These are phyloP conservation scores for Siniperca chuatsi DNA, from an alignment of 2,113 vertebrate genomes.

Conservation along the genomic window DNA sequence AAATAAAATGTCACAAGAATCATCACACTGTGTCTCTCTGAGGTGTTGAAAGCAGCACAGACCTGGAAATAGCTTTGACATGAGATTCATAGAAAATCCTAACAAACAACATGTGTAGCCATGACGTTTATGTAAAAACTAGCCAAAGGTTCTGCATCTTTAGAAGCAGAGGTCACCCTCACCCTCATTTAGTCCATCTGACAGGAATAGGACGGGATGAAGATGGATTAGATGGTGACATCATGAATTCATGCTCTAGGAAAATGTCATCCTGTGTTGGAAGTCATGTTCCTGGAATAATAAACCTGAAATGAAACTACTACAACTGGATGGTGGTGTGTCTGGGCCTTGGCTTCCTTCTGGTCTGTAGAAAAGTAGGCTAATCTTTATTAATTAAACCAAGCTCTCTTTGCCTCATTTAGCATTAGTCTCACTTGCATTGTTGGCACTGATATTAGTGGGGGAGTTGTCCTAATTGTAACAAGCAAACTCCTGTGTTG, in stretches of 20 bases:
- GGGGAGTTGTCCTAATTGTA: slow-evolving; percentile 36
- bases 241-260: slow-evolving; percentile 30
- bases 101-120: slow-evolving; percentile 11
- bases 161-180: slow-evolving; percentile 46
- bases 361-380: slow-evolving; percentile 33
- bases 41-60: neutral
- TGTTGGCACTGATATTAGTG: neutral
- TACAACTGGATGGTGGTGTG: neutral
- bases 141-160: slow-evolving; percentile 31
- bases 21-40: neutral
- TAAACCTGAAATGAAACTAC: neutral
- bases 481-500: slow-evolving; percentile 23
- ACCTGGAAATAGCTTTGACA: slow-evolving; percentile 17
- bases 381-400: slow-evolving; percentile 53
- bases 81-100: slow-evolving; percentile 16
- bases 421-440: slow-evolving; percentile 27
- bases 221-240: slow-evolving; percentile 60
- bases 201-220: slow-evolving; percentile 59
- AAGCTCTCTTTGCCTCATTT: slow-evolving; percentile 31
- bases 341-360: slow-evolving; percentile 6
- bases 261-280: slow-evolving; percentile 28
- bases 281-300: slow-evolving; percentile 26
- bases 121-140: neutral
- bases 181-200: slow-evolving; percentile 3
- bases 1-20: neutral